Evolutionary conservation across 2,888 invertebrate genomes (phyloP).

Genomic region (Miltochrista miniata): DNA sequence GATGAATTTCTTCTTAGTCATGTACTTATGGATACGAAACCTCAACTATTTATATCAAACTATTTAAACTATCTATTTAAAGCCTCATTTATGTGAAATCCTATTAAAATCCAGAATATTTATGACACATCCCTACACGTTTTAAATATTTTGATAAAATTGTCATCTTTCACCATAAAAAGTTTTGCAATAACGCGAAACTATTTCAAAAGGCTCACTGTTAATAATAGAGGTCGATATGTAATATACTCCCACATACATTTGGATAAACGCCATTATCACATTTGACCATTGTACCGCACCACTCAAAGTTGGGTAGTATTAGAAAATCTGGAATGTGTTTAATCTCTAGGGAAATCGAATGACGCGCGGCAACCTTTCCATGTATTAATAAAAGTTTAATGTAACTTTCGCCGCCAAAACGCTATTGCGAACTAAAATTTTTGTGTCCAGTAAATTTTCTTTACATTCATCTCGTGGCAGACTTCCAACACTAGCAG

Average conservation of each 20-base stretch:
- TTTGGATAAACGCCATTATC: conserved; percentile 44
- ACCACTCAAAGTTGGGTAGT: conserved; percentile 38
- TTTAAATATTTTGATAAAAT: too few species aligned
- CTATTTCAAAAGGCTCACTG: conserved; percentile 38
- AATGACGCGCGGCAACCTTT: conserved; percentile 55
- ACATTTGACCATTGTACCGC: conserved; percentile 39
- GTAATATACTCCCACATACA: conserved; percentile 38
- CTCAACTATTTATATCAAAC: too few species aligned
- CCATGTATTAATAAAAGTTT: conserved; percentile 70
- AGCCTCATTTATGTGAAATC: too few species aligned
- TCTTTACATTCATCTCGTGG: conserved; percentile 67
- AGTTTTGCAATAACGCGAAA: conserved; percentile 47
- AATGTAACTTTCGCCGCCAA: conserved; percentile 58
- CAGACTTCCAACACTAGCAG: conserved; percentile 64
- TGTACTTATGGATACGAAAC: too few species aligned
- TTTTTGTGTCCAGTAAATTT: conserved; percentile 75
- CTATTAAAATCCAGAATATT: too few species aligned
- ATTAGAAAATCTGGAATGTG: conserved; percentile 52
- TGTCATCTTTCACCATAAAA: conserved; percentile 32
- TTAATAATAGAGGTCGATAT: conserved; percentile 5
- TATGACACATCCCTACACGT: too few species aligned
- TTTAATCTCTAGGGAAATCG: conserved; percentile 64
- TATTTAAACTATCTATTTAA: too few species aligned
- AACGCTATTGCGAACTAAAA: conserved; percentile 47
- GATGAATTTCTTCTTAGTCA: too few species aligned